Base-by-base conservation (phyloP, 2,797 vertebrate species). In the Manis pentadactyla region DNA sequence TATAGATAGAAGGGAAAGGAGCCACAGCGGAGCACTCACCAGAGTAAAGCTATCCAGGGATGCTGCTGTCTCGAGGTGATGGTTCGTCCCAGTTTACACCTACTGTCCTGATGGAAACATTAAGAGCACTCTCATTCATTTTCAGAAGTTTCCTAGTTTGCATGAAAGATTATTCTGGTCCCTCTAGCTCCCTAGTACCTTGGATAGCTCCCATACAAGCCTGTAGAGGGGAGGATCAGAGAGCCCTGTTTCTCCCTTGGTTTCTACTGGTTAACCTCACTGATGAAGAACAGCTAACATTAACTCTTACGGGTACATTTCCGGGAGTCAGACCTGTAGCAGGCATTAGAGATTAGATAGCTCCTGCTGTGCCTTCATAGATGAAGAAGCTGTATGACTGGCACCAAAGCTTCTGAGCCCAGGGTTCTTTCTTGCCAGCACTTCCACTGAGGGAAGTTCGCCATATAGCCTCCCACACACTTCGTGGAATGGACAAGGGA, bases 401-500 rank as follows among this genome's bases (percentile, higher is more conserved):
- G 15, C 46, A 82, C 17, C 21, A n/a, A 87, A 79, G 46, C 25
- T 75, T 78, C 34, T 7, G 51, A 39, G 25, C 39, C 55, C 25
- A 79, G 71, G 51, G 12, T 14, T 39, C 31, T 75, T 95, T 68
- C 51, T 34, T 13, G 19, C 6, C 79, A 94, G 27, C 1, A 34
- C 34, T 87, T 88, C 10, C 49, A 53, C 17, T 3, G 25, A 87
- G 59, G 46, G 21, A 79, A 64, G 86, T 74, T 93, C 96, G 78
- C 85, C 69, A 49, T 66, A 69, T 34, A 96, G 46, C 86, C 90
- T 97, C 97, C 97, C 64, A 95, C 96, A 94, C 63, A 53, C 77
- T 83, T 95, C 57, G 83, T 0, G 0, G 46, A 92, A 90, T 49
- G 97, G 95, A 96, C 94, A 95, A 92, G 81, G 61, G 66, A 93